phyloP scores from a whole-genome alignment of 1,140 invertebrate species.

The Sinella curviseta region DNA sequence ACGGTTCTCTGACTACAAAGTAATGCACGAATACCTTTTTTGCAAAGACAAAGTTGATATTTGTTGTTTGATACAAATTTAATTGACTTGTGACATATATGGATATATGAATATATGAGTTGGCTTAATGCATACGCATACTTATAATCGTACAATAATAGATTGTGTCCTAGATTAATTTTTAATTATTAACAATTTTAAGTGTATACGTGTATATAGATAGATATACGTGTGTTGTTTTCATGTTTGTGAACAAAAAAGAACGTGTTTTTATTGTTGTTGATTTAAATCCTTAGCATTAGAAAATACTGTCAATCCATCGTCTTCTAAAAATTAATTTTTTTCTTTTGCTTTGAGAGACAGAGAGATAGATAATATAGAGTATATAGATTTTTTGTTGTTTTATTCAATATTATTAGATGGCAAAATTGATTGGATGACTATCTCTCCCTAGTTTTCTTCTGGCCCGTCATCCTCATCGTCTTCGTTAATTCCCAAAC shows the following conservation, averaged over 20 bases:
- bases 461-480: conserved; percentile 76
- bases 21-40: too few species aligned
- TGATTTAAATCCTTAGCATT: conserved; percentile 2
- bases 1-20: too few species aligned
- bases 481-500: conserved; percentile 69
- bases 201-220: too few species aligned
- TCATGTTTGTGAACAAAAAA: neutral
- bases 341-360: neutral
- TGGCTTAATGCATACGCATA: too few species aligned
- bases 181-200: too few species aligned
- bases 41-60: too few species aligned
- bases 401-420: neutral
- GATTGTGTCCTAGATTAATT: too few species aligned
- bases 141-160: too few species aligned
- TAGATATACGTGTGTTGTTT: neutral
- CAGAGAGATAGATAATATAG: neutral
- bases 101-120: too few species aligned
- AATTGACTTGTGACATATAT: too few species aligned
- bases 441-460: conserved; percentile 48
- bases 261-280: conserved; percentile 9
- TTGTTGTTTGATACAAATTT: too few species aligned
- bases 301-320: conserved; percentile 24
- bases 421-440: neutral
- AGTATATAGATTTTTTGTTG: neutral
- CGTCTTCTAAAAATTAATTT: neutral